A percentile compares a stretch with the other conserved stretches of the same genome.
These are phyloP conservation scores for Schizothorax lantsangensis DNA, from an alignment of 2,797 vertebrate genomes.

Conservation along the genomic window DNA sequence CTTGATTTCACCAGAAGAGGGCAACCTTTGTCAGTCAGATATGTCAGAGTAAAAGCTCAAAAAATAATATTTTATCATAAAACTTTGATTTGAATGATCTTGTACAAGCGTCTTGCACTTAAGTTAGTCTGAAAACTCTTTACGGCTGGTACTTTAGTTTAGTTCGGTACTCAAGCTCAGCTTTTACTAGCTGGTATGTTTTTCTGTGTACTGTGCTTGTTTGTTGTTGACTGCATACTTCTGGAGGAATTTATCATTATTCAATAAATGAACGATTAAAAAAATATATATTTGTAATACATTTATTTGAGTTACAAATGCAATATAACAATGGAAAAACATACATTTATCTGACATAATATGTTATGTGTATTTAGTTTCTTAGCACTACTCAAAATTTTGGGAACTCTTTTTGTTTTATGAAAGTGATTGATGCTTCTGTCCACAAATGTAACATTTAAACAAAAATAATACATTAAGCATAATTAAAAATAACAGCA, in stretches of 20 bases:
- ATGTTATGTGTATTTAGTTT: neutral
- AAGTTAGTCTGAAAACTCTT: neutral
- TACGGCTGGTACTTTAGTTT: neutral
- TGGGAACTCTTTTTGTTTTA: neutral
- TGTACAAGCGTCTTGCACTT: neutral
- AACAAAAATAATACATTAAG: neutral
- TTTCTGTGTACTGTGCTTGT: neutral
- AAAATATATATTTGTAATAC: neutral
- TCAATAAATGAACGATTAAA: neutral
- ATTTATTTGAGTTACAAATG: neutral
- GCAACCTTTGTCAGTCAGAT: constrained; percentile 6
- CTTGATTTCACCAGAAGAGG: constrained; percentile 26
- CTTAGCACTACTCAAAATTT: neutral
- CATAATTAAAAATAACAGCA: neutral
- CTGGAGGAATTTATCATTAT: neutral
- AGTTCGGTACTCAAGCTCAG: neutral
- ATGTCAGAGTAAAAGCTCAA: neutral
- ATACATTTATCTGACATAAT: neutral
- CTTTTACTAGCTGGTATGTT: neutral
- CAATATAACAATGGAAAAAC: neutral
- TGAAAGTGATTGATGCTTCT: neutral
- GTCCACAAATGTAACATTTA: neutral
- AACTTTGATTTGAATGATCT: neutral
- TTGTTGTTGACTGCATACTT: constrained; percentile 2
- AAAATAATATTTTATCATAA: neutral